Evolutionary conservation across 2,888 invertebrate genomes (phyloP), one percentile per base, ranked within the genome.

Genomic region (Lasioglossum lativentre): DNA sequence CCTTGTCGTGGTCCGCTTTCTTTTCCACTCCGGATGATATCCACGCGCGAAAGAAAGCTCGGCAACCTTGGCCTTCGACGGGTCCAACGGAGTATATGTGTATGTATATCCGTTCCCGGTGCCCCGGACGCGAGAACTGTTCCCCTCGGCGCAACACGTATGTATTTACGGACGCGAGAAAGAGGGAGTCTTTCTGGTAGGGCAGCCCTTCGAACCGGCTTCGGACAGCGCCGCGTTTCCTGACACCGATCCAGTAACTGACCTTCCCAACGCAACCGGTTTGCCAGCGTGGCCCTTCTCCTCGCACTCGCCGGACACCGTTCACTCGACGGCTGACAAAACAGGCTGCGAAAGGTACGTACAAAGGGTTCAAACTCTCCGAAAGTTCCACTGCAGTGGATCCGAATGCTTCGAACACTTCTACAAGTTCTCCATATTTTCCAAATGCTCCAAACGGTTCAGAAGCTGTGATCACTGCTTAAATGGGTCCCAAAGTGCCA

Each of bases 261-360:
- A 90, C 90, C 90, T 90, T 89, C 90, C 83, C 90, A 84, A 89
- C 82, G 82, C 82, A 88, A 90, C 90, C 89, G 89, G 89, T 90
- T 89, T 72, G 77, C 80, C 16, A 63, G 63, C 30, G 30, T 38
- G 30, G 45, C 63, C 66, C 72, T 23, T 56, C 63, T 63, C 63
- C 63, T 72, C 47, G 16, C 42, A 23, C 0, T 56, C 56, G 52
- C 42, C 47, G 74, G 72, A 38, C 70, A 75, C 66, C 83, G 40
- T 74, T 82, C 81, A 30, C 83, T 77, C 81, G 75, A 52, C 85
- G 23, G 12, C n/a, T 56, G 12, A n/a, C 56, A n/a, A 56, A 56
- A 56, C 56, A 12, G n/a, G 12, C n/a, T n/a, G 4, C n/a, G 23
- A 10, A 56, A 56, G 56, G n/a, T n/a, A n/a, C 56, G 4, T n/a